Percentiles rank a stretch among this genome's conserved stretches.
Conservation (phyloP, 2,113 vertebrate genomes). For the Oreochromis niloticus region DNA sequence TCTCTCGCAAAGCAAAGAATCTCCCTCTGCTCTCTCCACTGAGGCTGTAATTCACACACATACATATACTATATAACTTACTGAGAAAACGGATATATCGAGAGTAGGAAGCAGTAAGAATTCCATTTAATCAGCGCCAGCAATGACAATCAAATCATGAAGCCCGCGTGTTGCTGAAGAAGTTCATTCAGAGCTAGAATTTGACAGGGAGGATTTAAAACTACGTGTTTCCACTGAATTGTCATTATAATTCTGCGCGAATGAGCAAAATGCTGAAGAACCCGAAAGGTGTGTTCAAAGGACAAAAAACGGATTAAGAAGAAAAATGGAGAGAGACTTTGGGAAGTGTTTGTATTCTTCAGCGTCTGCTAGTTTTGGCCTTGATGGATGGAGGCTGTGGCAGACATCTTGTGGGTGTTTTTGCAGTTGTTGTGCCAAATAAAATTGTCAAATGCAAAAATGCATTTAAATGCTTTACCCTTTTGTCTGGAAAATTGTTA, state of each 20-base stretch:
- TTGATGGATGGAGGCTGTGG: background rate
- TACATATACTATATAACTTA: background rate
- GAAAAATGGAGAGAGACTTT: background rate
- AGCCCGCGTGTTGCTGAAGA: background rate
- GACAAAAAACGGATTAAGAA: background rate
- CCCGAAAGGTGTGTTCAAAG: background rate
- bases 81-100: background rate
- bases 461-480: background rate
- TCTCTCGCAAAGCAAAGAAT: background rate
- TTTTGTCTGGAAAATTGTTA: background rate
- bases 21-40: background rate
- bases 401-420: background rate
- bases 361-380: background rate
- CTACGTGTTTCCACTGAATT: background rate
- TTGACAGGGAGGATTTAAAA: background rate
- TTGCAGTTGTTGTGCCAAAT: background rate
- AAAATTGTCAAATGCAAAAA: background rate
- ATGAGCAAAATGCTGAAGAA: background rate
- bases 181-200: background rate
- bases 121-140: background rate
- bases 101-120: background rate
- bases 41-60: background rate
- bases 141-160: background rate
- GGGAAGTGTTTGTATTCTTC: background rate
- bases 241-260: background rate